Percentiles rank a stretch among this genome's conserved stretches.
Evolutionary conservation across 2,797 vertebrate genomes (phyloP).

Genomic region (Sebastes nivosus): DNA sequence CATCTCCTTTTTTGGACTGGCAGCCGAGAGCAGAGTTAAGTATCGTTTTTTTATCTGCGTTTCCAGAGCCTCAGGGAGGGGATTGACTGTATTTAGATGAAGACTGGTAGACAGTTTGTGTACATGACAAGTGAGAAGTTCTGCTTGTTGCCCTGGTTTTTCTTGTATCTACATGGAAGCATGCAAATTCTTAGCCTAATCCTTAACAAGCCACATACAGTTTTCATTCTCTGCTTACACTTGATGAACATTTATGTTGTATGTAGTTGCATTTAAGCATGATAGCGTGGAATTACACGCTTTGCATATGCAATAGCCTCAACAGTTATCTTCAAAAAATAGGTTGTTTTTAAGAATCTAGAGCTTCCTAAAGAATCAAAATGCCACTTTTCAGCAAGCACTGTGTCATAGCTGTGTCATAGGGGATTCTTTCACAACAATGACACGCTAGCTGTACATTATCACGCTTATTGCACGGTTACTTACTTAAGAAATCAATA

Average conservation of each 20-base stretch:
- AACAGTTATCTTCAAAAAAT: background rate
- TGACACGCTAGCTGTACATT: too few relatives aligned
- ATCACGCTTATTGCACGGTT: too few relatives aligned
- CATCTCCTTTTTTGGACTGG: conserved; percentile 61
- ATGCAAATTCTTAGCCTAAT: background rate
- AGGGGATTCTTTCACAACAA: too few relatives aligned
- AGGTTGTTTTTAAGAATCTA: background rate
- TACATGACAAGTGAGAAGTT: conserved; percentile 10
- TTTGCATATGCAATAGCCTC: background rate
- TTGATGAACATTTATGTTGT: background rate
- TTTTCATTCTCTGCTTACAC: background rate
- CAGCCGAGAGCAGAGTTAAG: conserved; percentile 51
- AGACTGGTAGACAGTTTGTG: conserved; percentile 24
- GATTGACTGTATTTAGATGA: conserved; percentile 27
- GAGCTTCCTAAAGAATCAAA: background rate
- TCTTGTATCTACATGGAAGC: background rate
- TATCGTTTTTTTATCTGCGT: conserved; percentile 27
- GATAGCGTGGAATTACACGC: background rate
- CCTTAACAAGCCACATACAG: background rate
- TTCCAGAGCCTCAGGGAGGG: conserved; percentile 25
- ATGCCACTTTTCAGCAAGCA: background rate
- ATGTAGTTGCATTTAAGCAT: background rate
- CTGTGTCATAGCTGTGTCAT: background rate
- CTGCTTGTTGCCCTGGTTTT: background rate
- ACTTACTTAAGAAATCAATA: too few relatives aligned